phyloP scores from a whole-genome alignment of 2,888 invertebrate genomes.

The Leptopilina myrica region DNA sequence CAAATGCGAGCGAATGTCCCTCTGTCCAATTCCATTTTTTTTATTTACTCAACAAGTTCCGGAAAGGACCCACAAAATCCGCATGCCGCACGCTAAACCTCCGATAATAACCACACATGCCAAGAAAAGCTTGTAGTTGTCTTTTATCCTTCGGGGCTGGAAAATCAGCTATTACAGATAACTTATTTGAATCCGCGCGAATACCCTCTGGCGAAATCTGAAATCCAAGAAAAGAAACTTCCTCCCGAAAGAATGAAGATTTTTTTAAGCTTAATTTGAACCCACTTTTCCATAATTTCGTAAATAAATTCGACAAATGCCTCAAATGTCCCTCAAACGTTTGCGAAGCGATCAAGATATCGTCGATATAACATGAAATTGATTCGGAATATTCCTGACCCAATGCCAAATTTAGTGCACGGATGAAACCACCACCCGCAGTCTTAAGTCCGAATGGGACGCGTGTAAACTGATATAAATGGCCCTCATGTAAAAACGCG shows the following conservation, averaged over 20 bases:
- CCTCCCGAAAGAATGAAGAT: too few species aligned
- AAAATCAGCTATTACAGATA: constrained; percentile 48
- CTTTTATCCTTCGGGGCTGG: constrained; percentile 57
- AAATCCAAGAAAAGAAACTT: too few species aligned
- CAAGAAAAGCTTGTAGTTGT: constrained; percentile 39
- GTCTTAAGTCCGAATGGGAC: too few species aligned
- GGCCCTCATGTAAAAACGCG: constrained; percentile 50
- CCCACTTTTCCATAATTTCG: not conserved
- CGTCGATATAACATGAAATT: constrained; percentile 45
- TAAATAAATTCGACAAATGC: not conserved
- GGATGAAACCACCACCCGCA: too few species aligned
- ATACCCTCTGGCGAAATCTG: constrained; percentile 19
- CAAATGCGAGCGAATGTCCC: constrained; percentile 48
- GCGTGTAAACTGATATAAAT: too few species aligned
- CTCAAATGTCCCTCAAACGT: not conserved
- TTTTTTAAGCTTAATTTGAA: too few species aligned
- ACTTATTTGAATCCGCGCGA: too few species aligned
- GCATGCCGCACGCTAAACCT: constrained; percentile 41
- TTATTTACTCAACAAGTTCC: constrained; percentile 29
- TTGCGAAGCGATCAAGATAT: not conserved
- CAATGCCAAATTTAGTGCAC: constrained; percentile 41
- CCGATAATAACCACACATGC: constrained; percentile 51
- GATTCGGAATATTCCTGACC: constrained; percentile 55
- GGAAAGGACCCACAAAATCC: constrained; percentile 42
- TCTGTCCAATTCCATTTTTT: constrained; percentile 32